Evolutionary conservation across 2,888 invertebrate species (phyloP).

Genomic region (Thumatha senex): DNA sequence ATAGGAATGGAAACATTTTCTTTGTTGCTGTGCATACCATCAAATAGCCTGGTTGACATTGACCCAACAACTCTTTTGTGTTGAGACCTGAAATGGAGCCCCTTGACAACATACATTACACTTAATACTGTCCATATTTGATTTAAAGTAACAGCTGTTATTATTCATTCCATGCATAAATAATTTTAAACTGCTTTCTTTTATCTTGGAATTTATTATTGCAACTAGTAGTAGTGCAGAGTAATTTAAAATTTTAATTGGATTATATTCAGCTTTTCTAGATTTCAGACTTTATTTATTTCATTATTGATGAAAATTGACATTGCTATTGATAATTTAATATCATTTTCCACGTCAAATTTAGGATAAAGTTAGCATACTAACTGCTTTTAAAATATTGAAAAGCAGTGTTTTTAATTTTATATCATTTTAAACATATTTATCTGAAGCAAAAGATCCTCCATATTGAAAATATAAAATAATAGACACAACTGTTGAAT

Average conservation of each 20-base stretch:
- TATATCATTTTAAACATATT: no score
- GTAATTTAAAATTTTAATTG: no score
- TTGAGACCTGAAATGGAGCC: conserved; percentile 15
- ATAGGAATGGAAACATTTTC: background rate
- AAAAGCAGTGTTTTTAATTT: no score
- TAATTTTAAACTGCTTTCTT: background rate
- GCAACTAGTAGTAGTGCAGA: background rate
- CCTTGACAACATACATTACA: background rate
- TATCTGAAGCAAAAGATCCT: no score
- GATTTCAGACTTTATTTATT: background rate
- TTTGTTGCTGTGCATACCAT: conserved; percentile 5
- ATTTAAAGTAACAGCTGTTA: background rate
- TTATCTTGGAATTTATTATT: background rate
- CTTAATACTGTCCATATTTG: background rate
- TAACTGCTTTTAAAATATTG: no score
- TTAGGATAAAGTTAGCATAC: no score
- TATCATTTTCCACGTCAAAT: no score
- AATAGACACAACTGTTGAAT: no score
- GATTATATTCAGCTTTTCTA: background rate
- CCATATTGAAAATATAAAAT: no score
- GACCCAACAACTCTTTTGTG: conserved; percentile 5
- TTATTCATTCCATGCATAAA: background rate
- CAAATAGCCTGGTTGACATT: conserved; percentile 1
- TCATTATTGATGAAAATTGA: no score
- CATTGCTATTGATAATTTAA: no score